Base-by-base conservation (phyloP, 2,888 invertebrate genomes). In the Axea sp. region DNA sequence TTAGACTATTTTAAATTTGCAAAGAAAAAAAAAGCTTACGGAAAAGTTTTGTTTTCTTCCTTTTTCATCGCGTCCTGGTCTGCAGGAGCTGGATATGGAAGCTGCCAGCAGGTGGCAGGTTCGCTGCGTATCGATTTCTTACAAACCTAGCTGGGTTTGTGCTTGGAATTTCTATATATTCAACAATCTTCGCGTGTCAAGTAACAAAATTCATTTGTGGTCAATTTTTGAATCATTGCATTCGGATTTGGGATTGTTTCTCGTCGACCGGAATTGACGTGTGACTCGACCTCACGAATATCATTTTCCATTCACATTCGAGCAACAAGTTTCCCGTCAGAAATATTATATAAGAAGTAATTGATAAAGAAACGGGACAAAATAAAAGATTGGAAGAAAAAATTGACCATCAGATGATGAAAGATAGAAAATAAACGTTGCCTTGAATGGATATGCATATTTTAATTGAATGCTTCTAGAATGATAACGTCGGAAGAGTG, bases 51-150 rank as follows among this genome's bases (percentile, higher is more conserved):
- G n/a, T n/a, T n/a, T n/a, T n/a, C n/a, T n/a, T n/a, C n/a, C n/a
- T n/a, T 53, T 45, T 30, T 14, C 37, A 7, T n/a, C 41, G 67
- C 64, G 69, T 60, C 72, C 71, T 69, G 78, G 78, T 80, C 79
- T 78, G 78, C 78, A 71, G 75, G 77, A 76, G 74, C 72, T 68
- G 73, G 73, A 62, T 72, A 75, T 76, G 77, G 81, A 76, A 77
- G 80, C 79, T 80, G 80, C 82, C 82, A 80, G 81, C 85, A 86
- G 85, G 85, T 86, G 86, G 86, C 86, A 85, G 86, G 84, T 84
- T 82, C 59, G 77, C 80, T 75, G 78, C 80, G 81, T 83, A 85
- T 84, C 84, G 84, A 85, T 85, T 84, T 84, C 85, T 86, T 84
- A 84, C 85, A 83, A 85, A 86, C 82, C 85, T 78, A 83, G 83